phyloP scores from a whole-genome alignment of 1,140 invertebrate species.

The Pemphigus obesinymphae region DNA sequence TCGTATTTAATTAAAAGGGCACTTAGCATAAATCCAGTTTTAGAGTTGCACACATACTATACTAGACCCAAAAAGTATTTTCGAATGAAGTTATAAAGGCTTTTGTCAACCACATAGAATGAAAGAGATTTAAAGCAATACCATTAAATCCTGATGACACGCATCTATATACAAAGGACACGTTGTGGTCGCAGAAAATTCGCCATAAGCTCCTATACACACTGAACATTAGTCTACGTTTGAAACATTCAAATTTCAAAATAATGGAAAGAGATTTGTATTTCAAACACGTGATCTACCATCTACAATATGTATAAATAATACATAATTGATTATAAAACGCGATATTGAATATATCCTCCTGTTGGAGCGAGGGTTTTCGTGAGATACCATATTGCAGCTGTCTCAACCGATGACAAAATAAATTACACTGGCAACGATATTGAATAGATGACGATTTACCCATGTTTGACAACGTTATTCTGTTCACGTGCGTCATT shows the following conservation, averaged over 20 bases:
- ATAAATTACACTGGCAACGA: too few relatives aligned
- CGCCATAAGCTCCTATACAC: neutral
- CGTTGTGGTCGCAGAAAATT: neutral
- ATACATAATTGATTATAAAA: too few relatives aligned
- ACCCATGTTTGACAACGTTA: too few relatives aligned
- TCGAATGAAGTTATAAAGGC: neutral
- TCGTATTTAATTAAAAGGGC: neutral
- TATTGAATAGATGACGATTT: too few relatives aligned
- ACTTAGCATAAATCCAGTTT: neutral
- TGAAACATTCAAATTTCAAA: neutral
- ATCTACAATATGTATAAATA: too few relatives aligned
- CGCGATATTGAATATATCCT: too few relatives aligned
- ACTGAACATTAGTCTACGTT: neutral
- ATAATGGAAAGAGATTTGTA: neutral
- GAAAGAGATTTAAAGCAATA: slow-evolving; percentile 16
- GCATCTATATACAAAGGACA: neutral
- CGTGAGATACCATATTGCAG: too few relatives aligned
- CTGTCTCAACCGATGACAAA: too few relatives aligned
- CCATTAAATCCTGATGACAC: neutral
- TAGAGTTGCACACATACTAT: neutral
- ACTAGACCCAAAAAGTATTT: slow-evolving; percentile 15
- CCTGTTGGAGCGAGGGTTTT: too few relatives aligned
- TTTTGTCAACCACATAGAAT: slow-evolving; percentile 9
- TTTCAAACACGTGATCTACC: too few relatives aligned
- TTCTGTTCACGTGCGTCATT: too few relatives aligned